Evolutionary conservation across 2,888 invertebrate genomes (phyloP).

Genomic region (Brachylomia viminalis): DNA sequence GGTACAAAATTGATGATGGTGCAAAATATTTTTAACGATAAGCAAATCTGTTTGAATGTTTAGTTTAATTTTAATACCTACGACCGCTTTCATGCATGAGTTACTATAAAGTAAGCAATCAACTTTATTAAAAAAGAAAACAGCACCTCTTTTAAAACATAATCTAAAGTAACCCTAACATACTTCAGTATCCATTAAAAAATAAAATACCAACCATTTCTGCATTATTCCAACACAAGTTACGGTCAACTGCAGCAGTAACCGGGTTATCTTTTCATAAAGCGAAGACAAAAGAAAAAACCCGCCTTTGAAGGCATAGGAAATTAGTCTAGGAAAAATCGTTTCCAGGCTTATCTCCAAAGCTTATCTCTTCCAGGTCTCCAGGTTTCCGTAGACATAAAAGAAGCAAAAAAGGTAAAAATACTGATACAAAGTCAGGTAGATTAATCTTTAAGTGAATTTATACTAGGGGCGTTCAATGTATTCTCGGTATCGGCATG

Average conservation of each 20-base stretch:
- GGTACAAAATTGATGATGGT: no score
- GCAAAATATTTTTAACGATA: no score
- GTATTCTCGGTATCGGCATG: no score
- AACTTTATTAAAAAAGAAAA: not conserved
- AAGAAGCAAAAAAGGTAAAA: not conserved
- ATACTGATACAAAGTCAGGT: not conserved
- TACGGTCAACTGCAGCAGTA: constrained; percentile 20
- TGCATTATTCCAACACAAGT: constrained; percentile 21
- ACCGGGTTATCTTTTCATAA: constrained; percentile 27
- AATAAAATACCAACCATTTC: constrained; percentile 16
- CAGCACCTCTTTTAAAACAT: not conserved
- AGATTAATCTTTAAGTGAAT: not conserved
- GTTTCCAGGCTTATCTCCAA: not conserved
- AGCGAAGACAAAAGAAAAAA: constrained; percentile 15
- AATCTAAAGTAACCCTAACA: not conserved
- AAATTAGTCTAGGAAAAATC: constrained; percentile 20
- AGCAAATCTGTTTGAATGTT: no score
- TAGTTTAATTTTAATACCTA: no score
- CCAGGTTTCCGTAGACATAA: not conserved
- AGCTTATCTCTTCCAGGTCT: not conserved
- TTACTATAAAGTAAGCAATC: not conserved
- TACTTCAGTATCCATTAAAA: not conserved
- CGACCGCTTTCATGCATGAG: not conserved
- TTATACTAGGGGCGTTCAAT: no score
- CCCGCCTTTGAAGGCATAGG: constrained; percentile 11